These are phyloP conservation scores for Petrolisthes manimaculis DNA, from an alignment of 2,888 invertebrate genomes.

Conservation along the genomic window DNA sequence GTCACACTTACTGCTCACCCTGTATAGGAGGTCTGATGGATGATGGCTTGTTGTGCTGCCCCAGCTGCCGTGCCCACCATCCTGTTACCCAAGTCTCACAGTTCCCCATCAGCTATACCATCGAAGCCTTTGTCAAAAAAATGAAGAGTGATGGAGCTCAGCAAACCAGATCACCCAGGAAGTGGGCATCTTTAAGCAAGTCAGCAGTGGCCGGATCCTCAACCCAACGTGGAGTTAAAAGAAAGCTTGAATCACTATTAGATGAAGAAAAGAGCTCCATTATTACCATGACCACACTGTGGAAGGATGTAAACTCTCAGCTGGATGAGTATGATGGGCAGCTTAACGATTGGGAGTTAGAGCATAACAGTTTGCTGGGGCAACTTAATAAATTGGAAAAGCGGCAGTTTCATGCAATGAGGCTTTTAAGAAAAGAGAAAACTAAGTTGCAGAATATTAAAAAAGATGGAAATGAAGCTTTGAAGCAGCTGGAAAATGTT, in stretches of 20 bases:
- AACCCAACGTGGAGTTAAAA: background rate
- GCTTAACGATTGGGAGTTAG: too few species aligned
- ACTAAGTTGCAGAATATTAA: too few species aligned
- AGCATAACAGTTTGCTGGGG: too few species aligned
- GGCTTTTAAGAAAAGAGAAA: too few species aligned
- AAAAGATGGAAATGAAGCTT: too few species aligned
- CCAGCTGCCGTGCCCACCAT: constrained; percentile 15
- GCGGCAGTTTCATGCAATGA: too few species aligned
- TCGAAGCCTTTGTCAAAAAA: constrained; percentile 16
- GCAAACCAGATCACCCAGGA: background rate
- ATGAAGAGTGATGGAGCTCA: background rate
- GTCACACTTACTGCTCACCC: constrained; percentile 20
- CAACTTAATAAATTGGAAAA: too few species aligned
- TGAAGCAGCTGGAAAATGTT: too few species aligned
- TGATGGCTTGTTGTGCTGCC: constrained; percentile 9
- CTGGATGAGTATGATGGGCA: too few species aligned
- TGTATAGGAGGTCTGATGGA: background rate
- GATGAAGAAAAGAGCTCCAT: background rate
- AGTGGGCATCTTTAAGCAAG: background rate
- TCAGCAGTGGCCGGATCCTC: too few species aligned
- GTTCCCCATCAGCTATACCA: constrained; percentile 28
- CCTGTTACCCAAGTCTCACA: background rate
- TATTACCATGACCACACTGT: too few species aligned
- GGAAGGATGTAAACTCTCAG: too few species aligned
- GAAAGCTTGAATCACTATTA: background rate